These are phyloP conservation scores for Tachystola acroxantha DNA, from an alignment of 2,888 invertebrate genomes.

Conservation along the genomic window DNA sequence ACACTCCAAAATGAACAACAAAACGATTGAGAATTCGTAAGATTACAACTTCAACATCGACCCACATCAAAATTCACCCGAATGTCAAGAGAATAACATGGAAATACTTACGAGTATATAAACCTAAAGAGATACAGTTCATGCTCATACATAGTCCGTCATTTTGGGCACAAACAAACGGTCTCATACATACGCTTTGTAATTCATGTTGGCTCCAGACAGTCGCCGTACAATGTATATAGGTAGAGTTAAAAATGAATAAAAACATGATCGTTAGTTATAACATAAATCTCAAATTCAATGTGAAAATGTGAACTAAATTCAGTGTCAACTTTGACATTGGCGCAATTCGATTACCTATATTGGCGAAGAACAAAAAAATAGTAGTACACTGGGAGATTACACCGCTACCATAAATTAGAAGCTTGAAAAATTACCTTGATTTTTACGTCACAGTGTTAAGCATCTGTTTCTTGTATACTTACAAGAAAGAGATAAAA, in stretches of 20 bases:
- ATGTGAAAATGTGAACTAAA: not conserved
- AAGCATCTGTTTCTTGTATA: no score
- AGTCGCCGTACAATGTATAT: slow-evolving; percentile 15
- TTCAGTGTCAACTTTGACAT: not conserved
- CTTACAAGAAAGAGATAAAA: no score
- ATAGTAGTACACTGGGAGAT: no score
- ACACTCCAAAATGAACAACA: slow-evolving; percentile 39
- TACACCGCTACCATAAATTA: no score
- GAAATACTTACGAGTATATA: slow-evolving; percentile 16
- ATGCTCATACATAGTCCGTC: slow-evolving; percentile 19
- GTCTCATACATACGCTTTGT: slow-evolving; percentile 38
- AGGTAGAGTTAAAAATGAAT: slow-evolving; percentile 11
- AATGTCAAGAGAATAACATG: slow-evolving; percentile 20
- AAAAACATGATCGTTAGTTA: not conserved
- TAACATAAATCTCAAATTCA: not conserved
- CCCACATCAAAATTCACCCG: slow-evolving; percentile 56
- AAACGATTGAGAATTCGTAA: slow-evolving; percentile 23
- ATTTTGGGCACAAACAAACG: slow-evolving; percentile 37
- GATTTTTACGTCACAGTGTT: no score
- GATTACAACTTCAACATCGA: slow-evolving; percentile 36
- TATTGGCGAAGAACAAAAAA: no score
- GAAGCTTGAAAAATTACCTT: no score
- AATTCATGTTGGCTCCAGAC: slow-evolving; percentile 32
- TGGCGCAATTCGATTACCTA: no score
- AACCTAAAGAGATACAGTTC: slow-evolving; percentile 31